Conservation (phyloP, 2,888 invertebrate genomes). For the Lasioglossum vierecki region DNA sequence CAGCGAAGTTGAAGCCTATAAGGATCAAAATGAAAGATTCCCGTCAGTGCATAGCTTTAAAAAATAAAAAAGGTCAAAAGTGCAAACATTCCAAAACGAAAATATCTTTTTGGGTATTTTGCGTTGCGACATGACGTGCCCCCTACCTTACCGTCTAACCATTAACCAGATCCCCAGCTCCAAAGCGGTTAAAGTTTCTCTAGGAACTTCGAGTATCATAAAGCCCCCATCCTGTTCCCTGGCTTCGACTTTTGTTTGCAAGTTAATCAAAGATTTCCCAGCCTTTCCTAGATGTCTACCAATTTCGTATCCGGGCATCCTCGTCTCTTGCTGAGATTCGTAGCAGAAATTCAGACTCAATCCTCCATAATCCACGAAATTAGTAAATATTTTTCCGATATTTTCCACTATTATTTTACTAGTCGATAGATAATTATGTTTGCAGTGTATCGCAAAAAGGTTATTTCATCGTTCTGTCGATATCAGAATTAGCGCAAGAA, state of each 20-base stretch:
- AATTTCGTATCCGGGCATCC: conserved; percentile 38
- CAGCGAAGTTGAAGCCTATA: neutral
- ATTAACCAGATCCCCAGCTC: conserved; percentile 30
- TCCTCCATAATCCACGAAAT: conserved; percentile 13
- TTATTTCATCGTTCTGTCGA: neutral
- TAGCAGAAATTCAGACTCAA: conserved; percentile 8
- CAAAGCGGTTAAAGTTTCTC: conserved; percentile 42
- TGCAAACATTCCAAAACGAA: neutral
- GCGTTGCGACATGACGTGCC: conserved; percentile 27
- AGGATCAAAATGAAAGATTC: neutral
- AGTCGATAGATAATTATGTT: neutral
- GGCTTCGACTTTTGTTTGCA: conserved; percentile 51
- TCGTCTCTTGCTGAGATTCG: neutral
- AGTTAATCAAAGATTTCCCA: conserved; percentile 54
- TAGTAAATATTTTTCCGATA: neutral
- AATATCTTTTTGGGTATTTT: conserved; percentile 31
- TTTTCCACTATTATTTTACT: neutral
- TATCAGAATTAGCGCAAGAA: neutral
- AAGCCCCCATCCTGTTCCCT: conserved; percentile 16
- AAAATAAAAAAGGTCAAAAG: neutral
- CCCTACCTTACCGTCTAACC: conserved; percentile 10
- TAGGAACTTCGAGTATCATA: conserved; percentile 51
- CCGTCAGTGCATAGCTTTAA: neutral
- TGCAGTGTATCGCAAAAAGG: neutral
- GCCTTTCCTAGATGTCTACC: conserved; percentile 35